phyloP scores from a whole-genome alignment of 2,888 invertebrate species.

The Ornithoptera alexandrae region DNA sequence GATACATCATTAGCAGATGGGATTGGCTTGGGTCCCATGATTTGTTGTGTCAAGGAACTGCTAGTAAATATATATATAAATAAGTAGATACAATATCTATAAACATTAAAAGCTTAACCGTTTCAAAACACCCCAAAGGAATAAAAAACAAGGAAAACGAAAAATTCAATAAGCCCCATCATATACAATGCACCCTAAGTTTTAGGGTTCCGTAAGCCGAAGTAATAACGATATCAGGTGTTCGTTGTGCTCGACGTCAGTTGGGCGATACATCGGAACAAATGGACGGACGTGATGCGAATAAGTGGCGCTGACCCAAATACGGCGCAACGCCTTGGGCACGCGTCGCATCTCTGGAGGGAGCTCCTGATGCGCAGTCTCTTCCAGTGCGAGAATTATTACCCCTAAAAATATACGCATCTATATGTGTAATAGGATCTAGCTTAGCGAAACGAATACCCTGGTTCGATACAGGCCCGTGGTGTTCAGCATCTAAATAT shows the following conservation, averaged over 20 bases:
- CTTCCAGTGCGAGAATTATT: no score
- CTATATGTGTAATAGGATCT: no score
- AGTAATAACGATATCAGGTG: constrained; percentile 61
- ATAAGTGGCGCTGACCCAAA: constrained; percentile 54
- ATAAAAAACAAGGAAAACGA: constrained; percentile 17
- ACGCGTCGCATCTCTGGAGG: neutral
- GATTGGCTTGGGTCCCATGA: no score
- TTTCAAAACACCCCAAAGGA: constrained; percentile 23
- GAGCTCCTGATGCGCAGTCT: no score
- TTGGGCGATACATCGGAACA: constrained; percentile 67
- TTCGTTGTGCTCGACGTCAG: constrained; percentile 45
- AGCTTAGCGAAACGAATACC: no score
- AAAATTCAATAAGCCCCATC: constrained; percentile 37
- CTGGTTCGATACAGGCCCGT: no score
- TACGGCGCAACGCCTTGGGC: constrained; percentile 29
- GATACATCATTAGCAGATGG: no score
- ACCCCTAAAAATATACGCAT: no score
- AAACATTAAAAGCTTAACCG: neutral
- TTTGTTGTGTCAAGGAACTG: no score
- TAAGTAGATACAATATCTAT: no score
- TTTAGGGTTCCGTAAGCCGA: constrained; percentile 33
- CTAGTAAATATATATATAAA: no score
- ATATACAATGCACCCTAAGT: constrained; percentile 41
- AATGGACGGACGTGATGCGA: constrained; percentile 69
- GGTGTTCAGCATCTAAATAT: no score